Evolutionary conservation across 2,888 invertebrate species (phyloP).

Genomic region (Toxonevra muliebris): DNA sequence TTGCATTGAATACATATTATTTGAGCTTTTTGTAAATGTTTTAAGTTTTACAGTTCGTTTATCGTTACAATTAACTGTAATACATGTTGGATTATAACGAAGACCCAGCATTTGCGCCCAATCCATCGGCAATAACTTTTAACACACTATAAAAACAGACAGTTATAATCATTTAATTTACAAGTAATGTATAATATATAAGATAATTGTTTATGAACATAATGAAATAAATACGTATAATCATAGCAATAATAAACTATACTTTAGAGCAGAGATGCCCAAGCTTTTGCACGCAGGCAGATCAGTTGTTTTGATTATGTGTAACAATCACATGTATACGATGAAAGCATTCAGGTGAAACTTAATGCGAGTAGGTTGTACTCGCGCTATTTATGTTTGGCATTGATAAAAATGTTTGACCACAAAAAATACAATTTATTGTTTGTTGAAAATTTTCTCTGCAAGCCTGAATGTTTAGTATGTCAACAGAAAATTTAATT

Average conservation of each 20-base stretch:
- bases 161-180: neutral
- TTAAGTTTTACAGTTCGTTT: constrained; percentile 2
- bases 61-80: constrained; percentile 15
- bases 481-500: too few relatives aligned
- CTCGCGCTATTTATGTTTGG: too few relatives aligned
- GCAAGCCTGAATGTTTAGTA: too few relatives aligned
- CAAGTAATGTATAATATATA: neutral
- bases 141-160: constrained; percentile 1
- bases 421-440: too few relatives aligned
- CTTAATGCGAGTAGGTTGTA: too few relatives aligned
- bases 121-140: constrained; percentile 10
- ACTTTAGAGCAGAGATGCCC: neutral
- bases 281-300: too few relatives aligned
- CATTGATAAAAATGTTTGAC: too few relatives aligned
- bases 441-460: too few relatives aligned
- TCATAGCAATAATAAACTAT: neutral
- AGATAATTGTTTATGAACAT: neutral
- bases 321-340: too few relatives aligned
- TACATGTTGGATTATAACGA: constrained; percentile 17
- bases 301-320: neutral
- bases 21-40: neutral
- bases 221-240: neutral
- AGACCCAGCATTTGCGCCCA: constrained; percentile 18
- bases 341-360: too few relatives aligned
- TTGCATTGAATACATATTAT: neutral